Evolutionary conservation across 1,140 invertebrate species (phyloP).

Genomic region (Delia radicum): DNA sequence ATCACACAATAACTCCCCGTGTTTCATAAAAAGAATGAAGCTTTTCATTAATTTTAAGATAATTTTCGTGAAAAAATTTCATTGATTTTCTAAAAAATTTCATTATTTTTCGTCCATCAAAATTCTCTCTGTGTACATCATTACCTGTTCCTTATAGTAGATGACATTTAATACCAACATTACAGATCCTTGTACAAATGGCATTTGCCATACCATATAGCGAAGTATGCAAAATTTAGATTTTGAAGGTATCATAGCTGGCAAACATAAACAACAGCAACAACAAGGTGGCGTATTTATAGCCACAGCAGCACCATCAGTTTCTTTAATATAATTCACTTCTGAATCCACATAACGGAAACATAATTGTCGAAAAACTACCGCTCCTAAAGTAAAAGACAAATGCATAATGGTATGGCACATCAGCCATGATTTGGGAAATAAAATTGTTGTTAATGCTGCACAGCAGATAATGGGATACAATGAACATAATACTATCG

Average conservation of each 20-base stretch:
- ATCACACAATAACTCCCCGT: no score
- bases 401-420: conserved; percentile 52
- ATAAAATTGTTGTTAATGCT: conserved; percentile 44
- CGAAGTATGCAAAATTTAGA: conserved; percentile 42
- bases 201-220: conserved; percentile 52
- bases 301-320: conserved; percentile 36
- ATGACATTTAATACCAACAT: conserved; percentile 51
- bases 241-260: conserved; percentile 41
- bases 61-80: no score
- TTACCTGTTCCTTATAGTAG: conserved; percentile 36
- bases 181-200: conserved; percentile 48
- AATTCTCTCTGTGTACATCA: no score
- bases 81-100: no score
- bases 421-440: conserved; percentile 47
- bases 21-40: no score
- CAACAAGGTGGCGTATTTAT: conserved; percentile 48
- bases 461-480: conserved; percentile 50
- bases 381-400: conserved; percentile 48
- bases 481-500: conserved; percentile 42
- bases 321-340: conserved; percentile 46
- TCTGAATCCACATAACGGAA: conserved; percentile 47
- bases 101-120: no score
- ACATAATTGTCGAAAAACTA: conserved; percentile 41
- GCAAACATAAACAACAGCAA: conserved; percentile 42
- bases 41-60: no score